phyloP scores from a whole-genome alignment of 2,888 invertebrate species.

The Drosophila villosipedis region DNA sequence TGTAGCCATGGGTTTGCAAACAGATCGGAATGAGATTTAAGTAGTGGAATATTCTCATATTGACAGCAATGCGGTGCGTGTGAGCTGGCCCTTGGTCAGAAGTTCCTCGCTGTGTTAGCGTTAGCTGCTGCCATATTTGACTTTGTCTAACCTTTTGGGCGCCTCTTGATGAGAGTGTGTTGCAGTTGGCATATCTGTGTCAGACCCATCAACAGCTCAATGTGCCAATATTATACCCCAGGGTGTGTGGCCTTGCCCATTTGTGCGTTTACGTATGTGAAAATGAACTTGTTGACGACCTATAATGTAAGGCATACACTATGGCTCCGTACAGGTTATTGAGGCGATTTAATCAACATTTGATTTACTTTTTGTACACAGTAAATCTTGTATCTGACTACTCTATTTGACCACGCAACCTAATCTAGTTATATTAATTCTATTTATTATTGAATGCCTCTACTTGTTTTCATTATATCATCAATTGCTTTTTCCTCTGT shows the following conservation, averaged over 20 bases:
- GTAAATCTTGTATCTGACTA: background rate
- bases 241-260: constrained; percentile 34
- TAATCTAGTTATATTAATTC: background rate
- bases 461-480: background rate
- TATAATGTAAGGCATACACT: constrained; percentile 16
- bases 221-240: constrained; percentile 45
- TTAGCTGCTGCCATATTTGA: constrained; percentile 55
- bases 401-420: background rate
- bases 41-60: constrained; percentile 27
- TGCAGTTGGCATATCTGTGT: constrained; percentile 69
- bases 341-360: constrained; percentile 15
- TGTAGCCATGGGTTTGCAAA: background rate
- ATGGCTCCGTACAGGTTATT: constrained; percentile 28
- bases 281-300: constrained; percentile 31
- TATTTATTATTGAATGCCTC: too few relatives aligned
- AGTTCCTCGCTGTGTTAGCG: constrained; percentile 28
- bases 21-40: constrained; percentile 11
- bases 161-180: constrained; percentile 26
- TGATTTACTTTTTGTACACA: constrained; percentile 1
- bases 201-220: constrained; percentile 51
- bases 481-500: background rate
- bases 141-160: constrained; percentile 60
- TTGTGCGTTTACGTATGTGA: constrained; percentile 6
- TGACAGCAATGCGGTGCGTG: constrained; percentile 50
- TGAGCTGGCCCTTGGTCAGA: constrained; percentile 57